Conservation (phyloP, 2,888 invertebrate species). For the Protula sp. region DNA sequence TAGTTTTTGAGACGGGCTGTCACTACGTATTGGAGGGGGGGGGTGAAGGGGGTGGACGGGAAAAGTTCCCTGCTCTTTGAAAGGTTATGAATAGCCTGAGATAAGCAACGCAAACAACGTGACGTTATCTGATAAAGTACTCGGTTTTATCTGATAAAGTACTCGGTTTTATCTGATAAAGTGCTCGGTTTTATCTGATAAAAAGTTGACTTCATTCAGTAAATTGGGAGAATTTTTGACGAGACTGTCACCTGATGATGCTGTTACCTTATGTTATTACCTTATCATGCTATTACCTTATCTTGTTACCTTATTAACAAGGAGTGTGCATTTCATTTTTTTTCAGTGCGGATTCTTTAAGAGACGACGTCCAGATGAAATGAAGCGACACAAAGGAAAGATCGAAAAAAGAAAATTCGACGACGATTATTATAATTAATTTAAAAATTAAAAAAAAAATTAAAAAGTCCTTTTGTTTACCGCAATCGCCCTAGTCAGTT, state of each 20-base stretch:
- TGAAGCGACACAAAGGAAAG: slow-evolving; percentile 24
- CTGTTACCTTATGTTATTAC: too few relatives aligned
- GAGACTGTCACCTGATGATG: too few relatives aligned
- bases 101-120: too few relatives aligned
- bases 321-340: not conserved
- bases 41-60: slow-evolving; percentile 70
- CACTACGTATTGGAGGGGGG: too few relatives aligned
- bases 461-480: too few relatives aligned
- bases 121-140: too few relatives aligned
- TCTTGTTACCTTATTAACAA: not conserved
- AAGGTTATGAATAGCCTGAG: too few relatives aligned
- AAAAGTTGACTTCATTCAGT: not conserved
- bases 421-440: slow-evolving; percentile 1
- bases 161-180: too few relatives aligned
- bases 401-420: slow-evolving; percentile 7
- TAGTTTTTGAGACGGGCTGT: slow-evolving; percentile 80
- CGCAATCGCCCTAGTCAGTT: too few relatives aligned
- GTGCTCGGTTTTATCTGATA: not conserved
- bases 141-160: too few relatives aligned
- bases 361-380: slow-evolving; percentile 37
- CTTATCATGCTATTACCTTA: too few relatives aligned
- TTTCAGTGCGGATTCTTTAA: slow-evolving; percentile 48
- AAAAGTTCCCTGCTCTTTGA: slow-evolving; percentile 72
- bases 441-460: too few relatives aligned
- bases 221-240: not conserved